Conservation (phyloP, 2,888 invertebrate genomes). For the Cristatella mucedo region DNA sequence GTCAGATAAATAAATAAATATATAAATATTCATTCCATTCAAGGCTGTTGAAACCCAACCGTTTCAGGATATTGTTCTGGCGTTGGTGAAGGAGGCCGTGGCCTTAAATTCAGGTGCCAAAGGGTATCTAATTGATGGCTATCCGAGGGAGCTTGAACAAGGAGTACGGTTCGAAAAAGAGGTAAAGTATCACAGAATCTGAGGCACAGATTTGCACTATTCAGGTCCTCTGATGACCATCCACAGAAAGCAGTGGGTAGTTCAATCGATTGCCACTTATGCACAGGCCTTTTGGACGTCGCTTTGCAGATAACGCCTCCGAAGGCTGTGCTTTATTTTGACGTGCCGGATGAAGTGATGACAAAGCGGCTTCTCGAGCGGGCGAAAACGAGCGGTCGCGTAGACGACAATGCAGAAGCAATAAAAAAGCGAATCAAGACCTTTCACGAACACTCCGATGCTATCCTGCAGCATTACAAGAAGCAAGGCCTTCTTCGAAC, state of each 20-base stretch:
- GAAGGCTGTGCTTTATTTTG: conserved; percentile 58
- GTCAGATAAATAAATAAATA: no score
- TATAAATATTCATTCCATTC: conserved; percentile 1
- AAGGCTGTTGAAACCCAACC: background rate
- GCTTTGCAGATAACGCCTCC: conserved; percentile 47
- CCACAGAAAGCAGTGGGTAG: no score
- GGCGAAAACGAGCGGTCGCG: conserved; percentile 56
- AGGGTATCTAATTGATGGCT: conserved; percentile 82
- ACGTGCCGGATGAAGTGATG: conserved; percentile 57
- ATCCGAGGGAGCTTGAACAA: conserved; percentile 75
- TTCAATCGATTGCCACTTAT: no score
- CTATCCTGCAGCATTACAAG: conserved; percentile 60
- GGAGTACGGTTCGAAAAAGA: conserved; percentile 71
- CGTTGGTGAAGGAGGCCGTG: conserved; percentile 55
- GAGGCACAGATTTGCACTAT: no score
- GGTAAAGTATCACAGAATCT: no score
- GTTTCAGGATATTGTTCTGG: conserved; percentile 54
- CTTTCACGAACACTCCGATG: conserved; percentile 64
- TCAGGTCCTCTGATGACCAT: no score
- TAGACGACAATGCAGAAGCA: conserved; percentile 77
- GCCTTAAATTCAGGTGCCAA: conserved; percentile 47
- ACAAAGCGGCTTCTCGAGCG: conserved; percentile 54
- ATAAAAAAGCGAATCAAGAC: conserved; percentile 70
- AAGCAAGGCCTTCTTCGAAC: no score
- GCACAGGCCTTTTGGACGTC: background rate